Evolutionary conservation across 1,140 invertebrate genomes (phyloP).

Genomic region (Hyles vespertilio): DNA sequence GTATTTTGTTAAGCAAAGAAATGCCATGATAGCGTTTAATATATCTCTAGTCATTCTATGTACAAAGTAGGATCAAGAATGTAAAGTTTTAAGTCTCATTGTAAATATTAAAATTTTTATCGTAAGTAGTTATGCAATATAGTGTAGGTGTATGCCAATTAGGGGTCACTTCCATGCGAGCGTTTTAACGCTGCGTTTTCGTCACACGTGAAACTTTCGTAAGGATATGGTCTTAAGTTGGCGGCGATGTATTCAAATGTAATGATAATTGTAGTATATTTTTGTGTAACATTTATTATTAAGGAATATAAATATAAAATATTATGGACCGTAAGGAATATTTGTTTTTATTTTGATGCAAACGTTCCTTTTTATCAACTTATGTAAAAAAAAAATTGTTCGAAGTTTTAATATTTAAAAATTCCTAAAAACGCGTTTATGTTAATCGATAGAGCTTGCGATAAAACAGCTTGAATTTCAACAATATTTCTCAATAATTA

Average conservation of each 20-base stretch:
- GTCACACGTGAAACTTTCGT: neutral
- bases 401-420: too few relatives aligned
- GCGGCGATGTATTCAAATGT: conserved; percentile 34
- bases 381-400: neutral
- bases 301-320: conserved; percentile 47
- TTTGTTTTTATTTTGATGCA: conserved; percentile 17
- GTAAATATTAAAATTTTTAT: conserved; percentile 31
- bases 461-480: too few relatives aligned
- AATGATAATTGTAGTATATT: conserved; percentile 41
- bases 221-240: neutral
- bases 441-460: too few relatives aligned
- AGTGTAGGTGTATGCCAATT: neutral
- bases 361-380: neutral
- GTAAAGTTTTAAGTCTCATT: conserved; percentile 27
- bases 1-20: neutral
- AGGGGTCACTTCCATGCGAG: neutral
- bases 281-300: conserved; percentile 40
- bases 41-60: conserved; percentile 67
- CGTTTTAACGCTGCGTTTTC: neutral
- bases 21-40: conserved; percentile 36
- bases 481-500: too few relatives aligned
- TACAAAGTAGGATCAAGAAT: conserved; percentile 56
- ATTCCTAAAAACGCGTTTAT: too few relatives aligned
- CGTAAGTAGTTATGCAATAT: conserved; percentile 29
- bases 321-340: conserved; percentile 4